phyloP scores from a whole-genome alignment of 2,888 invertebrate species.

The Phania funesta region DNA sequence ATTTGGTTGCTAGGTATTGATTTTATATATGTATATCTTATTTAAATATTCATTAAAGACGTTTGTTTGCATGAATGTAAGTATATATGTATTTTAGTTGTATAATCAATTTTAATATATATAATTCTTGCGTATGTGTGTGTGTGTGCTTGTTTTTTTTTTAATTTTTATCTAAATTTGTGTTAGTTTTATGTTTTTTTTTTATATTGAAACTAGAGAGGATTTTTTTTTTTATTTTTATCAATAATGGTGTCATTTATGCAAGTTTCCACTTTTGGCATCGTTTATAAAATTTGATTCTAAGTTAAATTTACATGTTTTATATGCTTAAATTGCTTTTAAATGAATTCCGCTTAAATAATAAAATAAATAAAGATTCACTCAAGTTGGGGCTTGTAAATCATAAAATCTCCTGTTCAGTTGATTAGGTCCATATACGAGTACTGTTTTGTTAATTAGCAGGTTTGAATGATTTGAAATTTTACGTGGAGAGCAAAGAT shows the following conservation, averaged over 20 bases:
- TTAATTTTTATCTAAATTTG: constrained; percentile 15
- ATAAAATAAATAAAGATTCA: too few species aligned
- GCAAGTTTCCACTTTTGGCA: not conserved
- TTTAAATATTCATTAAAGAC: constrained; percentile 65
- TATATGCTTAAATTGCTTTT: not conserved
- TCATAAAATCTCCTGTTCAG: too few species aligned
- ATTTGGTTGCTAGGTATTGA: constrained; percentile 69
- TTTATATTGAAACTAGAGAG: constrained; percentile 48
- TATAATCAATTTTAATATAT: constrained; percentile 33
- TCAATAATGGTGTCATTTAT: constrained; percentile 50
- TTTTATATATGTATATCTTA: constrained; percentile 58
- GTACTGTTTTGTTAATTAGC: too few species aligned
- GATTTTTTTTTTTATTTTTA: constrained; percentile 48
- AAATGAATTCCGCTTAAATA: too few species aligned
- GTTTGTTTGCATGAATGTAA: constrained; percentile 58
- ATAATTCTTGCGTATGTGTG: not conserved
- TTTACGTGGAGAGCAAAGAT: too few species aligned
- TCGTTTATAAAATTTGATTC: not conserved
- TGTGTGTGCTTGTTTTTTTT: constrained; percentile 4
- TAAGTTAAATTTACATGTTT: not conserved
- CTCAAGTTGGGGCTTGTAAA: too few species aligned
- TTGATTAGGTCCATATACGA: too few species aligned
- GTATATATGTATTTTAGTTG: constrained; percentile 37
- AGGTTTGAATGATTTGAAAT: too few species aligned
- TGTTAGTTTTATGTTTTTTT: constrained; percentile 6